Evolutionary conservation across 1,140 invertebrate genomes (phyloP).

Genomic region (Cryptotermes secundus): DNA sequence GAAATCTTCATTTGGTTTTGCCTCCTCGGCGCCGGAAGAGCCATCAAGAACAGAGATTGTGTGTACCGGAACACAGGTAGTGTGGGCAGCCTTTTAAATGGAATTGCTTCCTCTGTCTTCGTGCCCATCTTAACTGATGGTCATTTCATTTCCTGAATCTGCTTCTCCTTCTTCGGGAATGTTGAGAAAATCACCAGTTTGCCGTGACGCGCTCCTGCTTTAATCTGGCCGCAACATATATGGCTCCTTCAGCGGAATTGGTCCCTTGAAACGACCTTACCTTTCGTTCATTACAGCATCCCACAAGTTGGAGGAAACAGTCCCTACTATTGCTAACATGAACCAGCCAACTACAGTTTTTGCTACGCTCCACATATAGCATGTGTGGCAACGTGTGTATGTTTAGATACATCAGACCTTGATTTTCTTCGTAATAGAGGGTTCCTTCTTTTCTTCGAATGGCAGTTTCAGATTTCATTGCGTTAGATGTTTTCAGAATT

Average conservation of each 20-base stretch:
- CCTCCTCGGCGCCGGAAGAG: not conserved
- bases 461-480: too few species aligned
- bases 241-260: not conserved
- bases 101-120: constrained; percentile 10
- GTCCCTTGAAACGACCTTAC: not conserved
- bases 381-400: too few species aligned
- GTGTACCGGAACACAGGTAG: not conserved
- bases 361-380: too few species aligned
- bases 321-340: not conserved
- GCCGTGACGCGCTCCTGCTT: not conserved
- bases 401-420: too few species aligned
- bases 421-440: too few species aligned
- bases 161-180: not conserved
- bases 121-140: not conserved
- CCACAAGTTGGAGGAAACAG: not conserved
- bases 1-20: constrained; percentile 10
- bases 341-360: too few species aligned
- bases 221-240: constrained; percentile 16
- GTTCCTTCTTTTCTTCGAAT: too few species aligned
- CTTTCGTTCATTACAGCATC: not conserved
- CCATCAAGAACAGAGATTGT: not conserved
- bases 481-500: too few species aligned
- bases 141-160: constrained; percentile 19
- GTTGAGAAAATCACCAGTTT: not conserved
- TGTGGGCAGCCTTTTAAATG: constrained; percentile 10